Conservation (phyloP, 2,113 vertebrate species). For the Nerophis lumbriciformis region DNA sequence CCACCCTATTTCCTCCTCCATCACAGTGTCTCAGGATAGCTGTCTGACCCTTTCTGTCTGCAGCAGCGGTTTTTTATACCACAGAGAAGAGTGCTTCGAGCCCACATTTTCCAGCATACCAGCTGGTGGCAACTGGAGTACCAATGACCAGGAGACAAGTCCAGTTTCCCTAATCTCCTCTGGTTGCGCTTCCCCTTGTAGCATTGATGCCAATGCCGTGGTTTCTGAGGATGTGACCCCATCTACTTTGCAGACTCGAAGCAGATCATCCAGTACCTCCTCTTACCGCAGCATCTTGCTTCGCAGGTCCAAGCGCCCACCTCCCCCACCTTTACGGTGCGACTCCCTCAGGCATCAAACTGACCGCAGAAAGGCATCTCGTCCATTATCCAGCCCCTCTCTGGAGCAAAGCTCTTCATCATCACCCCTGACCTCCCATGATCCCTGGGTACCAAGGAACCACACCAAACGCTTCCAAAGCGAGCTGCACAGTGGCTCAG, state of each 20-base stretch:
- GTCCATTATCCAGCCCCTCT: slow-evolving; percentile 70
- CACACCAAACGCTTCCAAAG: slow-evolving; percentile 74
- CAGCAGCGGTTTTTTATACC: slow-evolving; percentile 60
- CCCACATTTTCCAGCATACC: slow-evolving; percentile 21
- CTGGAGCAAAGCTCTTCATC: slow-evolving; percentile 66
- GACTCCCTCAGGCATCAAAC: slow-evolving; percentile 81
- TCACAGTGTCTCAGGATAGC: slow-evolving; percentile 61
- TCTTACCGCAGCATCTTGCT: slow-evolving; percentile 77
- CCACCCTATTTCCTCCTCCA: slow-evolving; percentile 45
- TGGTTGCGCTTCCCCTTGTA: slow-evolving; percentile 64
- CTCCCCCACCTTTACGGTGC: slow-evolving; percentile 80
- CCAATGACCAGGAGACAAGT: slow-evolving; percentile 49
- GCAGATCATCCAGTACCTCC: slow-evolving; percentile 34
- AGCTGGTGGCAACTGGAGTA: neutral
- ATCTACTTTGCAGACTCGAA: slow-evolving; percentile 34
- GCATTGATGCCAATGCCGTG: slow-evolving; percentile 67
- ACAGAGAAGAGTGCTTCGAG: slow-evolving; percentile 57
- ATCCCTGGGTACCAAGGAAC: slow-evolving; percentile 85
- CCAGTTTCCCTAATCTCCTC: slow-evolving; percentile 55
- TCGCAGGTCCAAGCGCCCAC: slow-evolving; percentile 85
- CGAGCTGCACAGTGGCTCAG: slow-evolving; percentile 63
- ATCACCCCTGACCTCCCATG: slow-evolving; percentile 70
- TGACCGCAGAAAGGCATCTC: slow-evolving; percentile 50
- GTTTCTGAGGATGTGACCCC: slow-evolving; percentile 63
- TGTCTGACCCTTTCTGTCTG: slow-evolving; percentile 44